These are phyloP conservation scores for Phengaris alcon DNA, from an alignment of 2,888 invertebrate genomes.

Conservation along the genomic window DNA sequence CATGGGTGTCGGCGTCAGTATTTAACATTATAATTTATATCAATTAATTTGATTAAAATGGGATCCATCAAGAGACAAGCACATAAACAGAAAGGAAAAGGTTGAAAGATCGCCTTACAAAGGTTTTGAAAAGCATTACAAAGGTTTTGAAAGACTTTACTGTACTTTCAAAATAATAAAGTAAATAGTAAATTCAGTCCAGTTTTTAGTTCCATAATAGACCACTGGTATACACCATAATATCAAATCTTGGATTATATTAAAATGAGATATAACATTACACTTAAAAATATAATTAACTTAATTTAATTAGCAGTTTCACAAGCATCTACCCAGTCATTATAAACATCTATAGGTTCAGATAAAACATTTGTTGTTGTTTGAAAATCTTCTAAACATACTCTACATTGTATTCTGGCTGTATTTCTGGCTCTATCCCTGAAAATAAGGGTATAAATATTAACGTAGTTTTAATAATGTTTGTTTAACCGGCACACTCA, in stretches of 20 bases:
- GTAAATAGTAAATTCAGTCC: neutral
- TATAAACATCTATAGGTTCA: constrained; percentile 98
- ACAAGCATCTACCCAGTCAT: constrained; percentile 99
- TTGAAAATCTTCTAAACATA: constrained; percentile 98
- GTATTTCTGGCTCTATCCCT: constrained; percentile 98
- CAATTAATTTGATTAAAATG: too few relatives aligned
- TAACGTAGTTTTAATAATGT: neutral
- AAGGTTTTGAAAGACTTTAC: too few relatives aligned
- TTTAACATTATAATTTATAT: too few relatives aligned
- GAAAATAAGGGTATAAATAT: constrained; percentile 45
- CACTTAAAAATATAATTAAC: constrained; percentile 40
- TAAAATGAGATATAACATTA: constrained; percentile 23
- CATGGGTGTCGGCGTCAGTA: too few relatives aligned
- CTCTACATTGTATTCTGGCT: constrained; percentile 95
- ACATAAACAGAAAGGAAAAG: too few relatives aligned
- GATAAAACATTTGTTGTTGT: constrained; percentile 97
- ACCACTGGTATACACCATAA: neutral
- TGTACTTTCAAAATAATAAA: too few relatives aligned
- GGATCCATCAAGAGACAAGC: too few relatives aligned
- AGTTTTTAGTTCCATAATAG: neutral
- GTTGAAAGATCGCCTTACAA: too few relatives aligned
- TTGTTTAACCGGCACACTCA: neutral
- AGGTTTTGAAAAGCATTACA: too few relatives aligned
- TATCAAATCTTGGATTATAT: neutral
- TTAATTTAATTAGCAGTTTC: constrained; percentile 87